These are phyloP conservation scores for Drosophila neonasuta DNA, from an alignment of 2,888 invertebrate genomes.

Conservation along the genomic window DNA sequence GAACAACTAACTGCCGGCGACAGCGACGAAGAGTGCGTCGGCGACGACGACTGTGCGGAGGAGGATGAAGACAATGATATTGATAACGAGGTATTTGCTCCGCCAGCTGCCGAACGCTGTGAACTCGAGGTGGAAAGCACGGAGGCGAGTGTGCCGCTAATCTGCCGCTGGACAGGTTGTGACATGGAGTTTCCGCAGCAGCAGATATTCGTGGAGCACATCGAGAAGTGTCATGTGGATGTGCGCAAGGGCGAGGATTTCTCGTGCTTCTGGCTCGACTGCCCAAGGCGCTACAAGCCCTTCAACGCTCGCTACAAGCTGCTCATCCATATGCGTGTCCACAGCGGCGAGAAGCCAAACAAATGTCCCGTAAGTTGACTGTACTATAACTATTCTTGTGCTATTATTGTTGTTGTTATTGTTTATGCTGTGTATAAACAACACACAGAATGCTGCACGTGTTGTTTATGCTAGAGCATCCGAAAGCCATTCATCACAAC, in stretches of 20 bases:
- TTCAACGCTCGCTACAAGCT: slow-evolving; percentile 99
- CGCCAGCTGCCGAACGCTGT: slow-evolving; percentile 16
- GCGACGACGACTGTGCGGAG: slow-evolving; percentile 45
- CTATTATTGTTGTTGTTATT: slow-evolving; percentile 23
- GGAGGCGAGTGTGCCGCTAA: slow-evolving; percentile 49
- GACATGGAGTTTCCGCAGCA: slow-evolving; percentile 90
- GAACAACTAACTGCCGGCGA: slow-evolving; percentile 8
- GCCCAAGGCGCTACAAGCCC: slow-evolving; percentile 91
- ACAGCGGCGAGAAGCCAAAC: slow-evolving; percentile 99
- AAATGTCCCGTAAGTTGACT: slow-evolving; percentile 93
- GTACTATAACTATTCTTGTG: neutral
- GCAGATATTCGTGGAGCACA: slow-evolving; percentile 90
- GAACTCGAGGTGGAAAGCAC: slow-evolving; percentile 15
- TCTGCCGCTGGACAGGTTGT: slow-evolving; percentile 94
- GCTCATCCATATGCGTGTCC: slow-evolving; percentile 93
- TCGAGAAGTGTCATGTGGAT: slow-evolving; percentile 94
- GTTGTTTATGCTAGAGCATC: slow-evolving; percentile 11
- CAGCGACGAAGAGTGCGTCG: slow-evolving; percentile 41
- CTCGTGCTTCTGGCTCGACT: slow-evolving; percentile 96
- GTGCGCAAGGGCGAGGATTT: slow-evolving; percentile 93
- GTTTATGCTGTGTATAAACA: slow-evolving; percentile 12
- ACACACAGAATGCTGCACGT: slow-evolving; percentile 11
- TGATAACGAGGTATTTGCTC: slow-evolving; percentile 51
- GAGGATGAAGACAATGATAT: slow-evolving; percentile 44
- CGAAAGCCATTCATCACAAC: slow-evolving; percentile 4